These are phyloP conservation scores for Daubentonia madagascariensis DNA, from an alignment of 2,113 vertebrate genomes.

Conservation along the genomic window DNA sequence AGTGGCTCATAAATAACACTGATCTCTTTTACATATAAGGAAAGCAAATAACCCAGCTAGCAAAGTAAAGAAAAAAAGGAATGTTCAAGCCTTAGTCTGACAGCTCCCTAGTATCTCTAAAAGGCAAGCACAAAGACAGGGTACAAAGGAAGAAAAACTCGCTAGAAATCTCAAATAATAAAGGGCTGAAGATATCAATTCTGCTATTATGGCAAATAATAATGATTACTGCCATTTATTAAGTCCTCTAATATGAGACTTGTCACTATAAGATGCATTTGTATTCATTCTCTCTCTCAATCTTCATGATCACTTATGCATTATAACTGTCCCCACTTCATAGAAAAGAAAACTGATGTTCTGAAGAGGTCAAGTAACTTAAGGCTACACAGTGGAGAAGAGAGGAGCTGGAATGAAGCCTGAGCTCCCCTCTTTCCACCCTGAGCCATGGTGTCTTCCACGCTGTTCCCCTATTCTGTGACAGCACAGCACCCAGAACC, in stretches of 20 bases:
- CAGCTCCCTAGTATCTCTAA: slow-evolving; percentile 12
- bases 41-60: slow-evolving; percentile 57
- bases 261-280: not conserved
- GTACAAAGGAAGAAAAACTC: not conserved
- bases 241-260: not conserved
- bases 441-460: not conserved
- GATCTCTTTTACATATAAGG: slow-evolving; percentile 72
- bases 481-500: not conserved
- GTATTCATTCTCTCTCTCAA: not conserved
- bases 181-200: not conserved
- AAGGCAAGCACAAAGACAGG: not conserved
- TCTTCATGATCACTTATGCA: not conserved
- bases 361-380: not conserved
- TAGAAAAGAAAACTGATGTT: not conserved
- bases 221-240: not conserved
- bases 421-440: not conserved
- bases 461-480: not conserved
- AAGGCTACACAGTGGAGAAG: not conserved
- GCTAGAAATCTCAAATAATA: not conserved
- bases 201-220: not conserved
- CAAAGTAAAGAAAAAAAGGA: slow-evolving; percentile 55
- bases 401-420: not conserved
- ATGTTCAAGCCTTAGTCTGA: slow-evolving; percentile 2
- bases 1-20: slow-evolving; percentile 69
- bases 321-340: not conserved